Base-by-base conservation (phyloP, 2,797 vertebrate species). In the Trichosurus vulpecula region DNA sequence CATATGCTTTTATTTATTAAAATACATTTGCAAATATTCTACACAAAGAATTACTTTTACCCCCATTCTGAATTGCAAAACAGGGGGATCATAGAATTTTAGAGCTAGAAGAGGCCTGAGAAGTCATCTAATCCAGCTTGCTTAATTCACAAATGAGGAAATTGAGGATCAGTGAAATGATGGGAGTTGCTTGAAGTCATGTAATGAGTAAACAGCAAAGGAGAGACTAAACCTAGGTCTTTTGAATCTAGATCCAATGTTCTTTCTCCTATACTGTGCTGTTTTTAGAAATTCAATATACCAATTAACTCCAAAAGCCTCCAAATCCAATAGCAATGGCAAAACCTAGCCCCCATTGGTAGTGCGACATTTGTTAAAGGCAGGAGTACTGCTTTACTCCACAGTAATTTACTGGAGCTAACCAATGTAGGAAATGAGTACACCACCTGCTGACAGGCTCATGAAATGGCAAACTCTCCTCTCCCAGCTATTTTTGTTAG, bases 361-460 rank as follows among this genome's bases (percentile, higher is more conserved):
- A 90, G 90, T 53, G 0, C 4, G 51, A 6, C 25, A 3, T 92
- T 91, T 94, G 52, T 90, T 61, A 35, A 56, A 57, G 31, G 54
- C 2, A 51, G 22, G 41, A 54, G 6, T 25, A 11, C 35, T 54
- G 25, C 4, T 54, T 25, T 54, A 0, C 66, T 66, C 41, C 3
- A 0, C 6, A 4, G 54, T 55, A 31, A 89, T 30, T n/a, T 53
- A 81, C 57, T 52, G 47, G 35, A 91, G 55, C 96, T 92, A 6
- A 13, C 0, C 74, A 87, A 0, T 1, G 3, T 11, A 57, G 90
- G 41, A 57, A 81, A 95, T 96, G 94, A 66, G 87, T 87, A 89
- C 94, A 87, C 97, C 94, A 90, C 94, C 96, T 96, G 53, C 95
- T 92, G 96, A 97, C 87, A 1, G 19, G 8, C 53, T 56, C 22